Evolutionary conservation across 2,113 vertebrate genomes (phyloP).

Genomic region (Trematocara macrostoma): DNA sequence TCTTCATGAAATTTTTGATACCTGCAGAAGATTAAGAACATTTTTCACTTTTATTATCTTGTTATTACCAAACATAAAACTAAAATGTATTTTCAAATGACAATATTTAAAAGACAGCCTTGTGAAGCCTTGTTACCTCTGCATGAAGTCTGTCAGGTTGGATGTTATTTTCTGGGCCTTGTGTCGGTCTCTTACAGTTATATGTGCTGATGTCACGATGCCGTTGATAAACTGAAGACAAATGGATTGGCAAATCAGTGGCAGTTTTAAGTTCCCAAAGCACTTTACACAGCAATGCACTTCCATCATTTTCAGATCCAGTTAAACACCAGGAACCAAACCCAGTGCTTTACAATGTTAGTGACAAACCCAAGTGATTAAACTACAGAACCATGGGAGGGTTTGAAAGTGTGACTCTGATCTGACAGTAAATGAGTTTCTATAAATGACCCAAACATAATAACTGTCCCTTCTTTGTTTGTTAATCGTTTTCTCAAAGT

Average conservation of each 20-base stretch:
- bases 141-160: slow-evolving; percentile 65
- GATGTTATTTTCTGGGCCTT: slow-evolving; percentile 49
- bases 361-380: not conserved
- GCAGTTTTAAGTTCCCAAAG: fast-evolving
- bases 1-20: fast-evolving
- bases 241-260: not conserved
- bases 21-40: not conserved
- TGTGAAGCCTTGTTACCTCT: slow-evolving; percentile 62
- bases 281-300: not conserved
- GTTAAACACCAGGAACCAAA: not conserved
- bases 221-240: slow-evolving; percentile 69
- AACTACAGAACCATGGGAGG: not conserved
- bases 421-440: fast-evolving
- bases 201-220: slow-evolving; percentile 49
- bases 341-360: not conserved
- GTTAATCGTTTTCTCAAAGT: too few species aligned
- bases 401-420: not conserved
- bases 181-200: slow-evolving; percentile 10
- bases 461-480: fast-evolving
- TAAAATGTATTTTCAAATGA: not conserved
- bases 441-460: fast-evolving
- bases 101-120: too few species aligned
- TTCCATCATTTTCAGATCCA: not conserved
- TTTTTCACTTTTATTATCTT: not conserved
- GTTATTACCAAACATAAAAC: not conserved